Percentiles rank a stretch among this genome's conserved stretches.
These are phyloP conservation scores for Diloba caeruleocephala DNA, from an alignment of 2,888 invertebrate species.

Conservation along the genomic window DNA sequence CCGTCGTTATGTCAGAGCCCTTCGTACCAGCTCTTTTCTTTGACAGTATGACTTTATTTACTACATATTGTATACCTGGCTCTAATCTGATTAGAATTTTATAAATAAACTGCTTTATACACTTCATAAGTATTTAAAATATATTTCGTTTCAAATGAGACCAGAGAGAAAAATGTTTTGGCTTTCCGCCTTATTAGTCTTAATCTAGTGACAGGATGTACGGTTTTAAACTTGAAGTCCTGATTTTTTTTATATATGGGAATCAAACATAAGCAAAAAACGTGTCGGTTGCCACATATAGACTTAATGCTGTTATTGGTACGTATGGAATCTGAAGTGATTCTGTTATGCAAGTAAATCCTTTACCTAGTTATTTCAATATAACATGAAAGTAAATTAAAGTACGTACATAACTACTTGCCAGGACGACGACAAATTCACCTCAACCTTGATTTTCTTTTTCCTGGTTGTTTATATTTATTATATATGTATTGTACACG, in stretches of 20 bases:
- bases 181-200: background rate
- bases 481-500: too few relatives aligned
- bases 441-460: too few relatives aligned
- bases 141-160: background rate
- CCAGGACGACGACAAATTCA: too few relatives aligned
- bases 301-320: conserved; percentile 31
- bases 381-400: conserved; percentile 36
- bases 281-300: conserved; percentile 20
- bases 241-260: too few relatives aligned
- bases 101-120: background rate
- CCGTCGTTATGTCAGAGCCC: conserved; percentile 68
- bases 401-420: too few relatives aligned
- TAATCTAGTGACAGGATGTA: too few relatives aligned
- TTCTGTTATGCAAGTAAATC: conserved; percentile 42
- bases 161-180: background rate
- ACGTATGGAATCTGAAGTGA: conserved; percentile 28
- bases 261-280: too few relatives aligned
- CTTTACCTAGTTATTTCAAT: conserved; percentile 50
- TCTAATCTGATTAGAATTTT: conserved; percentile 18
- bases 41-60: conserved; percentile 34
- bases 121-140: background rate
- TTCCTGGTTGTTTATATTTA: too few relatives aligned
- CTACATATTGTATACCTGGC: conserved; percentile 13
- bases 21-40: conserved; percentile 53
- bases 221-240: too few relatives aligned